These are phyloP conservation scores for Asarcornis scutulata DNA, from an alignment of 2,113 vertebrate species.

Conservation along the genomic window DNA sequence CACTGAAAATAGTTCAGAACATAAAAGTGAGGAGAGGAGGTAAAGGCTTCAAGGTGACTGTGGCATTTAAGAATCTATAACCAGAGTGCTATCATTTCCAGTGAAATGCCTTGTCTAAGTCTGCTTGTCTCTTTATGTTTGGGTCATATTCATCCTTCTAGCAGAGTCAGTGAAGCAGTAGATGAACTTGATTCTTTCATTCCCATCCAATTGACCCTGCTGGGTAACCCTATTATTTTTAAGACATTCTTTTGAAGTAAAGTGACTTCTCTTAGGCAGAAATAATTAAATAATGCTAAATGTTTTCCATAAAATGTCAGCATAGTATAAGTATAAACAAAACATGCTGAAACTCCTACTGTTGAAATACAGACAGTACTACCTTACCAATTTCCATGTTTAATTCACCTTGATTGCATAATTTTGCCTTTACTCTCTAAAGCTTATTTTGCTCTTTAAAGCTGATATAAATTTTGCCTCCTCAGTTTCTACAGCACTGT, in stretches of 20 bases:
- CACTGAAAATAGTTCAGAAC: neutral
- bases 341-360: neutral
- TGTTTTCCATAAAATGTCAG: neutral
- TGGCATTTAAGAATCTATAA: neutral
- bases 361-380: neutral
- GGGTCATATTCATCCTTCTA: neutral
- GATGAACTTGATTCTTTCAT: neutral
- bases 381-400: neutral
- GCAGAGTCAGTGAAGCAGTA: neutral
- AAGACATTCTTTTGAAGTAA: neutral
- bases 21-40: neutral
- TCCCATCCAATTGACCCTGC: neutral
- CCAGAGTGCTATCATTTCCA: neutral
- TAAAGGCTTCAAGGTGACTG: neutral
- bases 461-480: neutral
- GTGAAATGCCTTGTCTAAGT: neutral
- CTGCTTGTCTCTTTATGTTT: neutral
- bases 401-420: neutral
- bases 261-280: neutral
- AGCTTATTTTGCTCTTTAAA: neutral
- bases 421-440: neutral
- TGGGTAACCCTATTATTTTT: rapidly evolving
- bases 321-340: neutral
- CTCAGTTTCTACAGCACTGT: neutral
- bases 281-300: neutral